phyloP scores from a whole-genome alignment of 2,113 vertebrate genomes.

The Abramis brama region DNA sequence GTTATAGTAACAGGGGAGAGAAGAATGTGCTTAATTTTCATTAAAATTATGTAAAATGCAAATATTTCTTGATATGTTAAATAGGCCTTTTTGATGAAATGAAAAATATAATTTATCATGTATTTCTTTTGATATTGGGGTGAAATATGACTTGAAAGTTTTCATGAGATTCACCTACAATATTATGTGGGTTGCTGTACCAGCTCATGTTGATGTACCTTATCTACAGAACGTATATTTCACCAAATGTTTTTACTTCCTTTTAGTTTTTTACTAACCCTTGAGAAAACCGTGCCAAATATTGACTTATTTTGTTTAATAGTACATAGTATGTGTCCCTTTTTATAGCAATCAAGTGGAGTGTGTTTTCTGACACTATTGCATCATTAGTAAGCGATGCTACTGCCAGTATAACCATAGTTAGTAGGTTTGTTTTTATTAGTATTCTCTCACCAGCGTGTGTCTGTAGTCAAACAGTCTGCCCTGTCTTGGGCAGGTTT shows the following conservation, averaged over 20 bases:
- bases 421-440: neutral
- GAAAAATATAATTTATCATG: neutral
- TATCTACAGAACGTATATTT: neutral
- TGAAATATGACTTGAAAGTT: neutral
- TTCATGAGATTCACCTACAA: neutral
- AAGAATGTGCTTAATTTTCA: too few species aligned
- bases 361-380: neutral
- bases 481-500: slow-evolving; percentile 6
- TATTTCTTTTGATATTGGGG: neutral
- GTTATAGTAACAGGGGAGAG: too few species aligned
- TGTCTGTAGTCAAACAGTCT: neutral
- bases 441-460: neutral
- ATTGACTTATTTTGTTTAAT: slow-evolving; percentile 1
- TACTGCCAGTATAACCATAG: neutral
- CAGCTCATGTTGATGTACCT: neutral
- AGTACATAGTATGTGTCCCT: neutral
- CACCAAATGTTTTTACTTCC: slow-evolving; percentile 13
- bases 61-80: neutral
- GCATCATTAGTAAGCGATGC: neutral
- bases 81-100: neutral
- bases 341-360: neutral
- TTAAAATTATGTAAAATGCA: too few species aligned
- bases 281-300: slow-evolving; percentile 25
- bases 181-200: slow-evolving; percentile 10
- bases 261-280: neutral